Evolutionary conservation across 1,140 invertebrate species (phyloP), one percentile per base, ranked within the genome.

Genomic region (Oscheius sp.): DNA sequence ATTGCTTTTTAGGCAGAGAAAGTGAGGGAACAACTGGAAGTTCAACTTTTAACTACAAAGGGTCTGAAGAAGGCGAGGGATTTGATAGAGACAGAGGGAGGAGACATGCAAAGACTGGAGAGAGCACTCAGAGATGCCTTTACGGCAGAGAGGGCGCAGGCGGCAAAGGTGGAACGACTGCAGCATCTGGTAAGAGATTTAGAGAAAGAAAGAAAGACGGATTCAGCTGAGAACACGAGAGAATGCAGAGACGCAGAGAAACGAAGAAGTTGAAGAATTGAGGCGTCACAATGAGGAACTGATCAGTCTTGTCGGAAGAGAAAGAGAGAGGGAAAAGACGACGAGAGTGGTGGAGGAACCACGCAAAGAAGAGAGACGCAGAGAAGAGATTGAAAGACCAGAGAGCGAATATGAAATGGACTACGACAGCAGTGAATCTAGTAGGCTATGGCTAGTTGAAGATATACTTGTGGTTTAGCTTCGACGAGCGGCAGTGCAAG

Each of bases 361-460:
- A 26, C 36, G n/a, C 13, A 35, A 4, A 45, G 58, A 63, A 36
- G 62, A 71, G 2, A 71, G n/a, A 42, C n/a, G 59, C 52, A 23
- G 38, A 70, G n/a, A n/a, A n/a, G n/a, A n/a, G n/a, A n/a, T n/a
- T n/a, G n/a, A n/a, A n/a, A n/a, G n/a, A n/a, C n/a, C n/a, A 58
- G 68, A 71, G 31, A 71, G 69, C 52, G 69, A 46, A 23, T 71
- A 71, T 55, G 69, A 71, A 23, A 71, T 71, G 69, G 69, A 71
- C 38, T 61, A 63, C 1, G 45, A 42, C 29, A 71, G 69, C 34
- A 61, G 59, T 20, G 42, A 58, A 13, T 49, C 59, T 10, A 32
- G 36, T 36, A n/a, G 31, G 32, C 10, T 34, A 32, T 36, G 18
- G 23, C 23, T 4, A 55, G 15, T 23, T 55, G 15, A 23, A 23